Evolutionary conservation across 2,888 invertebrate genomes (phyloP), one percentile per base, ranked within the genome.

Genomic region (Rotaria socialis): DNA sequence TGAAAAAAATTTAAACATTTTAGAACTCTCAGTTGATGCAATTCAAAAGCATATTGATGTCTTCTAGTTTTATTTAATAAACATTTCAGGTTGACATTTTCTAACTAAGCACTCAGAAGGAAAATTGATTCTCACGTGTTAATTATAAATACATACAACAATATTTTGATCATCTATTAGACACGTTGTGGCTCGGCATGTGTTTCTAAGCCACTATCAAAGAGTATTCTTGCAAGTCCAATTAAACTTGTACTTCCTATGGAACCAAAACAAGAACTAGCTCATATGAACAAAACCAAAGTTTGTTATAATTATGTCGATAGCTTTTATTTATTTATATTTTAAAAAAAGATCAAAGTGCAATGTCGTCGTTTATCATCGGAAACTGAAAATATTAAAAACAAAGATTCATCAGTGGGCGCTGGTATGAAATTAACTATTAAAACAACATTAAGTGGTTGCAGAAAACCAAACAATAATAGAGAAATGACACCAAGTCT

Each of bases 391-490:
- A 67, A 67, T 41, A 27, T 35, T 4, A 67, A 67, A 67, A 67
- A 67, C 6, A 67, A 67, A 67, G 67, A 67, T 3, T 67, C 19
- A 35, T 27, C 67, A 19, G 19, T 7, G 16, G 67, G 67, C 7
- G 35, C 6, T 35, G 27, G 27, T 14, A 67, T 67, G 67, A 35
- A 35, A 67, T 67, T 67, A 35, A 67, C 67, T 6, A 67, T 67
- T 4, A 67, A 67, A 67, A 67, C 67, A 67, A 35, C 67, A 35
- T 67, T 67, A 67, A 67, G 67, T 67, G 67, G 67, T 16, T 67
- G 67, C 35, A 35, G 67, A 67, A 67, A 67, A 35, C 67, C 67
- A 67, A 67, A 19, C 4, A 67, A 7, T 35, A 35, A 35, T 19
- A 67, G 67, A 35, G 35, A 67, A 4, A 19, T 67, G 35, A 35